These are phyloP conservation scores for Molorchus minor DNA, from an alignment of 2,888 invertebrate genomes.

Conservation along the genomic window DNA sequence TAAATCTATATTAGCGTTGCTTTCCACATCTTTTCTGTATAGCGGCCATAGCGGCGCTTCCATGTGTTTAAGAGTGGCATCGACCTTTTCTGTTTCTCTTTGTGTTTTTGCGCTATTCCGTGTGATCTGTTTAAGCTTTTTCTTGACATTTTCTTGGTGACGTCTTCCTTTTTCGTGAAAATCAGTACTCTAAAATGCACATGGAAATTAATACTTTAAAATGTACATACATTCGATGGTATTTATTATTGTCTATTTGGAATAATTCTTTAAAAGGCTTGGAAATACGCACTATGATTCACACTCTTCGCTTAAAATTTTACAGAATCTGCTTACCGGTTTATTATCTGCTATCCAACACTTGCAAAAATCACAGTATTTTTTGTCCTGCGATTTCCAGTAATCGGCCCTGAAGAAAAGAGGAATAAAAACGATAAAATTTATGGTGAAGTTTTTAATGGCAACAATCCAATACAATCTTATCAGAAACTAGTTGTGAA, in stretches of 20 bases:
- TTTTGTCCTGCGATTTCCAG: slow-evolving; percentile 96
- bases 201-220: no score
- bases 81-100: slow-evolving; percentile 79
- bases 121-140: slow-evolving; percentile 83
- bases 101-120: slow-evolving; percentile 84
- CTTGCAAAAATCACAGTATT: slow-evolving; percentile 97
- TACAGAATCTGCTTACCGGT: slow-evolving; percentile 78
- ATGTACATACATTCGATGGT: no score
- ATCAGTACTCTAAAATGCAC: slow-evolving; percentile 85
- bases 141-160: slow-evolving; percentile 91
- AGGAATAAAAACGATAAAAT: slow-evolving; percentile 45
- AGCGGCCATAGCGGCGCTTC: slow-evolving; percentile 92
- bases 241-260: no score
- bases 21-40: slow-evolving; percentile 84
- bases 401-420: slow-evolving; percentile 81
- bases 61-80: slow-evolving; percentile 85
- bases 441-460: slow-evolving; percentile 22
- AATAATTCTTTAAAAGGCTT: no score
- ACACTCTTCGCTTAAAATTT: no score
- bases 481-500: slow-evolving; percentile 31
- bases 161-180: slow-evolving; percentile 94
- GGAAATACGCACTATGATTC: no score
- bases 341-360: slow-evolving; percentile 99
- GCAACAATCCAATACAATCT: slow-evolving; percentile 31
- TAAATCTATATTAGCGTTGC: slow-evolving; percentile 67